These are phyloP conservation scores for Eubucco bourcierii DNA, from an alignment of 2,113 vertebrate genomes.

Conservation along the genomic window DNA sequence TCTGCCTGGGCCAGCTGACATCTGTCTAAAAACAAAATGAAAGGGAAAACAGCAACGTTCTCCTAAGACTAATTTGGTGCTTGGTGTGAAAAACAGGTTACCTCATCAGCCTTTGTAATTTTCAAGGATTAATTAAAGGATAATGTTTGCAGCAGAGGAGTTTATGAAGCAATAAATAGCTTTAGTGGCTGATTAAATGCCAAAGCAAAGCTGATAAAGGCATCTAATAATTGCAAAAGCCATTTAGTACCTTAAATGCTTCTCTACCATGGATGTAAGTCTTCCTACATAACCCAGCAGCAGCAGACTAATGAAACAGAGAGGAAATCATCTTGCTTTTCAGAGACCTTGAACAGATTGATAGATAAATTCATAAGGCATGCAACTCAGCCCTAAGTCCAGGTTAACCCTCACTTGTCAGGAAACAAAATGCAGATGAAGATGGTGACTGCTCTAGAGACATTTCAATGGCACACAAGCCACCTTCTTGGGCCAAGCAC, in stretches of 20 bases:
- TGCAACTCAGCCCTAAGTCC: not conserved
- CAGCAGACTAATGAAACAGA: not conserved
- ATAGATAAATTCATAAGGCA: not conserved
- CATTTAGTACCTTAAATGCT: not conserved
- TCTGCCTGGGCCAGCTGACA: not conserved
- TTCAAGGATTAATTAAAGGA: slow-evolving; percentile 59
- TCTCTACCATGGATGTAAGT: not conserved
- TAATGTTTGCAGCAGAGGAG: slow-evolving; percentile 31
- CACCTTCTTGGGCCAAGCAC: accelerated
- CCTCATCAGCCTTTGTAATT: slow-evolving; percentile 16
- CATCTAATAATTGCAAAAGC: slow-evolving; percentile 30
- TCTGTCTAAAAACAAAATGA: not conserved
- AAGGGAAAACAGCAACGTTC: slow-evolving; percentile 4
- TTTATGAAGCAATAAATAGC: slow-evolving; percentile 57
- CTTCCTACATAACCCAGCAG: not conserved
- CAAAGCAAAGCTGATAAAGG: slow-evolving; percentile 45
- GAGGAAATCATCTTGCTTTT: not conserved
- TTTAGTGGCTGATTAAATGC: slow-evolving; percentile 52
- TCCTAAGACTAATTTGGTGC: not conserved
- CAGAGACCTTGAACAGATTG: not conserved
- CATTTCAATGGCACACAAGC: accelerated
- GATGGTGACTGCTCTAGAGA: accelerated
- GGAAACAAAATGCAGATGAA: too few species aligned
- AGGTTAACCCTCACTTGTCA: not conserved
- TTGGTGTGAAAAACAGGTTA: slow-evolving; percentile 21